These are phyloP conservation scores for Triplophysa dalaica DNA, from an alignment of 2,113 vertebrate species.

Conservation along the genomic window DNA sequence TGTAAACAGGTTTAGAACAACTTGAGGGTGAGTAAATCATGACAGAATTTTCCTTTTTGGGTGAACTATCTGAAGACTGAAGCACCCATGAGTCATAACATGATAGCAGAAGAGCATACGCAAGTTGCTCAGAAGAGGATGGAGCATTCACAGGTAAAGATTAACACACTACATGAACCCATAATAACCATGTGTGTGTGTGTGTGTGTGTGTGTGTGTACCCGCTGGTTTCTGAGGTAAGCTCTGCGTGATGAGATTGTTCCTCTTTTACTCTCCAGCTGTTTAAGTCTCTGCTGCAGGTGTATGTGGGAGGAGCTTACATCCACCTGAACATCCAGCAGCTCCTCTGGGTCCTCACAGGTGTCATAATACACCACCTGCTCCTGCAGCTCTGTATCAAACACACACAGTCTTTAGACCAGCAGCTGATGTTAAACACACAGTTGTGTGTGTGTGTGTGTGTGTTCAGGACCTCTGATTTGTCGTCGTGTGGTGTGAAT, in stretches of 20 bases:
- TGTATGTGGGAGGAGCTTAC: constrained; percentile 58
- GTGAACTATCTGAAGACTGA: no score
- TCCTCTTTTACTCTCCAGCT: constrained; percentile 84
- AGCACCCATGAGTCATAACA: no score
- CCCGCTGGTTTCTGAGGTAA: constrained; percentile 89
- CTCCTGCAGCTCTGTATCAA: constrained; percentile 87
- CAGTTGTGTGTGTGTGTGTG: not conserved
- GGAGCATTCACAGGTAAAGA: no score
- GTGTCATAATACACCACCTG: constrained; percentile 96
- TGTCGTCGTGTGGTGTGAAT: constrained; percentile 82
- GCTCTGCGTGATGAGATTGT: constrained; percentile 84
- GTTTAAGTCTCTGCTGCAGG: constrained; percentile 76
- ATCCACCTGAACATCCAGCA: constrained; percentile 70
- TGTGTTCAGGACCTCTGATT: constrained; percentile 80
- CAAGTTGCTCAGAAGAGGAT: not conserved
- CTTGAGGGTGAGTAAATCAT: no score
- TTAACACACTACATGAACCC: no score
- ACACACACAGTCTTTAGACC: constrained; percentile 43
- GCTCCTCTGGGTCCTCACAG: constrained; percentile 87
- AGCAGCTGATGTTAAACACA: not conserved
- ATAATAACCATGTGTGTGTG: not conserved
- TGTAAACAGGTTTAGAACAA: no score
- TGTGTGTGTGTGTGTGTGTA: constrained; percentile 51
- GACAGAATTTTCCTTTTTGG: no score
- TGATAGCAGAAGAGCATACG: not conserved